Evolutionary conservation across 2,113 vertebrate genomes (phyloP).

Genomic region (Cichladusa arquata): DNA sequence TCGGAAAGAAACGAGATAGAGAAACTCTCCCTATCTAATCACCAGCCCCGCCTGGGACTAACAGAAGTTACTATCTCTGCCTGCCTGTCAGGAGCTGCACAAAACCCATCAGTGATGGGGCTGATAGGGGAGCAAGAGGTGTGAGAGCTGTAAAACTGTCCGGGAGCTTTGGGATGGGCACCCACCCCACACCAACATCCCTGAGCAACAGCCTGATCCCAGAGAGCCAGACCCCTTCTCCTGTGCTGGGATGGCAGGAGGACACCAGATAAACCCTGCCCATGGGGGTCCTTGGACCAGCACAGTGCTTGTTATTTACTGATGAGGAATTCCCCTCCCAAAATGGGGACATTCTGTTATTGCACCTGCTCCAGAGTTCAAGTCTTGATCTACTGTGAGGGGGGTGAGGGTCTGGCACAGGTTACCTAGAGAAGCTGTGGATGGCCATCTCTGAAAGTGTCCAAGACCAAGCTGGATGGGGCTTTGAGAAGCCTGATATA

Average conservation of each 20-base stretch:
- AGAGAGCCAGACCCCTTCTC: rapidly evolving
- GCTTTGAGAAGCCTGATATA: neutral
- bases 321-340: neutral
- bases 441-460: neutral
- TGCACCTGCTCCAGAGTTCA: neutral
- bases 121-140: neutral
- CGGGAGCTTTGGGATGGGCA: rapidly evolving
- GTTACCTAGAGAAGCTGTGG: neutral
- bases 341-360: neutral
- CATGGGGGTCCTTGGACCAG: neutral
- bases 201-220: neutral
- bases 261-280: neutral
- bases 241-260: neutral
- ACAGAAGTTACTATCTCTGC: constrained; percentile 57
- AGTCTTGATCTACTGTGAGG: neutral
- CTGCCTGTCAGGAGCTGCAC: constrained; percentile 18
- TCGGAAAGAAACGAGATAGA: neutral
- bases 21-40: constrained; percentile 51
- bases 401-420: neutral
- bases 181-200: neutral
- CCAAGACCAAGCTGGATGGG: neutral
- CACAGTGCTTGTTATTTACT: rapidly evolving
- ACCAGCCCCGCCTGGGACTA: neutral
- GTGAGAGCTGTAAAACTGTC: neutral
- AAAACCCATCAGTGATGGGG: neutral